Conservation (phyloP, 2,113 vertebrate species). For the Microcebus jonahi region DNA sequence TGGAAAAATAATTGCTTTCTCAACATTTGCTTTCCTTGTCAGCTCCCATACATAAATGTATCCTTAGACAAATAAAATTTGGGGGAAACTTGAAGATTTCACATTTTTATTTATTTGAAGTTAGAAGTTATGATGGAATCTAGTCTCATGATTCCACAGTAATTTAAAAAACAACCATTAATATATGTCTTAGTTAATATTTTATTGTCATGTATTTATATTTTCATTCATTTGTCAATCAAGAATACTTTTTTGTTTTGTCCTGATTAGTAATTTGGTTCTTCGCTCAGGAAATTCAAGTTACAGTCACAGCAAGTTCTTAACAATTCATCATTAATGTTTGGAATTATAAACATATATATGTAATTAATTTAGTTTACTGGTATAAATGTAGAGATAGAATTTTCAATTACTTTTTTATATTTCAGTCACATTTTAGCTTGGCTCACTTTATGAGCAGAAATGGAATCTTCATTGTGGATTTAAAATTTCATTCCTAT, state of each 20-base stretch:
- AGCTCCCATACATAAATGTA: not conserved
- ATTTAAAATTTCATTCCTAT: not conserved
- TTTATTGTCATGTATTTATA: conserved; percentile 39
- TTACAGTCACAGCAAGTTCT: conserved; percentile 47
- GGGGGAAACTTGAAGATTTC: not conserved
- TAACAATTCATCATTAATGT: conserved; percentile 47
- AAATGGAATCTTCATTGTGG: not conserved
- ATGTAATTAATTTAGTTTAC: conserved; percentile 58
- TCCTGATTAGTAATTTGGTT: conserved; percentile 74
- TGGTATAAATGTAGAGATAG: not conserved
- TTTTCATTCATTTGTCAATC: conserved; percentile 63
- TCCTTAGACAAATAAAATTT: not conserved
- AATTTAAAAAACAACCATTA: not conserved
- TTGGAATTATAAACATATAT: conserved; percentile 39
- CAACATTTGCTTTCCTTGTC: not conserved
- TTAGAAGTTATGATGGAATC: not conserved
- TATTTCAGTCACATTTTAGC: not conserved
- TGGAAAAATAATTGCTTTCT: not conserved
- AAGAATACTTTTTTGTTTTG: conserved; percentile 64
- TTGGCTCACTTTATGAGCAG: not conserved
- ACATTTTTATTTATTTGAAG: not conserved
- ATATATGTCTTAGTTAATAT: conserved; percentile 8
- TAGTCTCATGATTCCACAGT: not conserved
- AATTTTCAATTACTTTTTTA: not conserved
- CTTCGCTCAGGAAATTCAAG: conserved; percentile 51